A percentile compares a stretch with the other conserved stretches of the same genome.
Conservation (phyloP, 2,113 vertebrate species). For the Ptilorrhoa leucosticta region DNA sequence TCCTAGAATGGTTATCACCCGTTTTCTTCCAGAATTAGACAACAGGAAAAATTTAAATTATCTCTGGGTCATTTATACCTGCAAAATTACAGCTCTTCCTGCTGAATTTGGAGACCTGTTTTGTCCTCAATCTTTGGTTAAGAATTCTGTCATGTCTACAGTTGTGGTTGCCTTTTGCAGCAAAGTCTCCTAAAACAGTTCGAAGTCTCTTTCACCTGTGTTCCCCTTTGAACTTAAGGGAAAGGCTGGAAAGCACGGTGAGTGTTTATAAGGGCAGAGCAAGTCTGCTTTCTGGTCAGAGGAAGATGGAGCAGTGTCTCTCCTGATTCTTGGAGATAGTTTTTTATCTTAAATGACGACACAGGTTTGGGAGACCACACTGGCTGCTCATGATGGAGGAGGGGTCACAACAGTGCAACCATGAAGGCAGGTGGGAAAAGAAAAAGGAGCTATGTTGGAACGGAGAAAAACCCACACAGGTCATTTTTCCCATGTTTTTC, state of each 20-base stretch:
- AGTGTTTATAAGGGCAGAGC: neutral
- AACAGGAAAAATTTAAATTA: conserved; percentile 53
- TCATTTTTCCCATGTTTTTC: neutral
- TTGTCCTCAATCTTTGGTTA: neutral
- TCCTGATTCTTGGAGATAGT: neutral
- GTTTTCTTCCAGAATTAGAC: conserved; percentile 53
- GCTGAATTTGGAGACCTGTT: conserved; percentile 22
- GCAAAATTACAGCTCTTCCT: neutral
- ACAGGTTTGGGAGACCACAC: neutral
- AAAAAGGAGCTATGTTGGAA: neutral
- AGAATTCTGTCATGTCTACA: neutral
- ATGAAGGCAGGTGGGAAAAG: neutral
- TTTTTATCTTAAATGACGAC: neutral
- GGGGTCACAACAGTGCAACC: neutral
- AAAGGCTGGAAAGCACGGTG: neutral
- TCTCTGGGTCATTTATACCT: neutral
- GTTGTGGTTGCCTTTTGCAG: neutral
- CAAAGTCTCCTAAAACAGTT: neutral
- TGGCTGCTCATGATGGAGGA: neutral
- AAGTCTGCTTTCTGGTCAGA: neutral
- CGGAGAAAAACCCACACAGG: neutral
- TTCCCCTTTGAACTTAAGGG: neutral
- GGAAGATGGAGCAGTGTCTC: neutral
- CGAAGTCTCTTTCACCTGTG: neutral
- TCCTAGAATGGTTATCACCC: conserved; percentile 50